Evolutionary conservation across 2,113 vertebrate species (phyloP), one percentile per base, ranked within the genome.

Genomic region (Atrichornis clamosus): DNA sequence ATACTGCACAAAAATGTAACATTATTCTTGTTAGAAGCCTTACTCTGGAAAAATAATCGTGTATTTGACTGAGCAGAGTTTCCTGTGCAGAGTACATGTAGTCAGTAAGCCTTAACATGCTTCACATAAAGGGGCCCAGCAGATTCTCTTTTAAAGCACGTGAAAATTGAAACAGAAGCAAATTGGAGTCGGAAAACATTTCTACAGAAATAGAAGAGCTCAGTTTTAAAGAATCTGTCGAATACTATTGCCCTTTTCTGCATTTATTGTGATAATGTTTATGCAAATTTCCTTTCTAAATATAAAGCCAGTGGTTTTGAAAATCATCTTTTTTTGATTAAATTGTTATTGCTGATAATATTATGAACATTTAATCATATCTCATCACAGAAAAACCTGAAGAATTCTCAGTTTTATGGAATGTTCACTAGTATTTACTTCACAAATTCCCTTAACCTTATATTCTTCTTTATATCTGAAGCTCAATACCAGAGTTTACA

Each of bases 381-480:
- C 32, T 63, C 42, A 94, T 82, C 35, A 39, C 42, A 69, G 77
- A 73, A 94, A 95, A 89, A 92, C 28, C 42, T 77, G 68, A 89
- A 89, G 85, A 84, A 92, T 91, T 89, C 39, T 91, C 47, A 88
- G 10, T 53, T 73, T 77, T 88, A 28, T 55, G 96, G 70, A 92
- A 87, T 35, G 50, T 81, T 95, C 6, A 0, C 16, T 81, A 67
- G 52, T 70, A 80, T 93, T 95, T 94, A 68, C 88, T 96, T 80
- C 89, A 87, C 30, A 94, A 95, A 96, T 93, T 95, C 73, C 79
- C 78, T 95, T 90, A 87, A 79, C 60, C 21, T 95, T 96, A 58
- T 32, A 49, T 65, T 92, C 50, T 62, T 88, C 92, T 97, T 97
- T 97, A 95, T 96, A 96, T 97, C 90, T 81, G 75, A 97, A 84